Evolutionary conservation across 23 tunicate genomes (phyloP).

Genomic region (Ascidia mentula): DNA sequence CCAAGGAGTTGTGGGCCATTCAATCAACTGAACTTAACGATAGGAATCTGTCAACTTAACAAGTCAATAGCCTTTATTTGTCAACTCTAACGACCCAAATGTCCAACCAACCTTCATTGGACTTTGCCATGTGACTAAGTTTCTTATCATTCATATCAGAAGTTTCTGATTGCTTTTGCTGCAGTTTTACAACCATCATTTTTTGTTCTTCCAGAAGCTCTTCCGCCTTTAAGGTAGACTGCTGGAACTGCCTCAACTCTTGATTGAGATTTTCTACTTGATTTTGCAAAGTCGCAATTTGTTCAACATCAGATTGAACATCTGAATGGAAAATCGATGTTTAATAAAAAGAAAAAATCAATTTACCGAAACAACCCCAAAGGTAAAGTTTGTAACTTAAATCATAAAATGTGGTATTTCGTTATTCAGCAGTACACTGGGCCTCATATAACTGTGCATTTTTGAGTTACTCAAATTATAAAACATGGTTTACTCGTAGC

Average conservation of each 20-base stretch:
- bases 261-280: background rate
- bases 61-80: too few relatives aligned
- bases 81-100: too few relatives aligned
- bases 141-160: background rate
- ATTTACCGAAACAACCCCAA: too few relatives aligned
- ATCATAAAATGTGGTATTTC: background rate
- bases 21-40: too few relatives aligned
- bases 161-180: background rate
- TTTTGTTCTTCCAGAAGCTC: background rate
- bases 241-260: background rate
- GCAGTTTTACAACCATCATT: background rate
- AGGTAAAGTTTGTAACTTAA: too few relatives aligned
- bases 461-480: background rate
- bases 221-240: background rate
- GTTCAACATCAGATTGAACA: too few relatives aligned
- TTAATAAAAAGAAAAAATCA: too few relatives aligned
- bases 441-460: background rate
- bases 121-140: background rate
- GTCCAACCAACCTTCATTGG: background rate
- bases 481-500: background rate
- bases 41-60: too few relatives aligned
- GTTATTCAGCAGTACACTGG: background rate
- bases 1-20: too few relatives aligned
- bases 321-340: too few relatives aligned
- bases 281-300: background rate